Evolutionary conservation across 2,113 vertebrate species (phyloP).

Genomic region (Polypterus senegalus): DNA sequence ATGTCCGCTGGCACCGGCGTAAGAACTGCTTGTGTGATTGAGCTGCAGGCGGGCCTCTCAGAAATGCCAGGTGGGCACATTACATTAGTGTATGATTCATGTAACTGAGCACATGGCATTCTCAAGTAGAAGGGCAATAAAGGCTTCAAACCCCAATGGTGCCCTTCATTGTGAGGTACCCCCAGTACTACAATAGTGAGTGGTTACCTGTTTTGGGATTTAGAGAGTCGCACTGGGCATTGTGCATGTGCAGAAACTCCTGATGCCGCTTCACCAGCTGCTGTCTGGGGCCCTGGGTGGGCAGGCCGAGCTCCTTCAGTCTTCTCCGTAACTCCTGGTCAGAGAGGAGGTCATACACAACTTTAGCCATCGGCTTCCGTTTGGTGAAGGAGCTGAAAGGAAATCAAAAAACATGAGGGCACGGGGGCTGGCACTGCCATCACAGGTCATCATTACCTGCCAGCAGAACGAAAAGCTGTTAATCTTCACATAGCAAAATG

Average conservation of each 20-base stretch:
- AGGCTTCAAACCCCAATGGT: too few species aligned
- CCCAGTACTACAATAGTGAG: not conserved
- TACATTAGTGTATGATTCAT: too few species aligned
- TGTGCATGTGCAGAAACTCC: constrained; percentile 77
- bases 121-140: too few species aligned
- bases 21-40: too few species aligned
- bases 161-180: too few species aligned
- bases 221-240: constrained; percentile 82
- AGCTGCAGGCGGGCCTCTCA: too few species aligned
- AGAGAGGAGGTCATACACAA: constrained; percentile 80
- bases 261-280: constrained; percentile 73
- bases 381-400: constrained; percentile 44
- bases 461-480: too few species aligned
- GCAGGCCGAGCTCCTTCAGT: constrained; percentile 65
- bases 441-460: not conserved
- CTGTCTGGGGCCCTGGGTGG: constrained; percentile 60
- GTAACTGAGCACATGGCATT: too few species aligned
- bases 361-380: constrained; percentile 66
- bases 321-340: constrained; percentile 68
- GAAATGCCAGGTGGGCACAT: too few species aligned
- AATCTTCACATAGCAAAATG: too few species aligned
- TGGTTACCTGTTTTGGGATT: constrained; percentile 66
- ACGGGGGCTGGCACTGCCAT: not conserved
- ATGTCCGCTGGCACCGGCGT: too few species aligned
- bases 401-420: constrained; percentile 1